Base-by-base conservation (phyloP, 1,140 invertebrate species). In the Aphelenchoides fujianensis region DNA sequence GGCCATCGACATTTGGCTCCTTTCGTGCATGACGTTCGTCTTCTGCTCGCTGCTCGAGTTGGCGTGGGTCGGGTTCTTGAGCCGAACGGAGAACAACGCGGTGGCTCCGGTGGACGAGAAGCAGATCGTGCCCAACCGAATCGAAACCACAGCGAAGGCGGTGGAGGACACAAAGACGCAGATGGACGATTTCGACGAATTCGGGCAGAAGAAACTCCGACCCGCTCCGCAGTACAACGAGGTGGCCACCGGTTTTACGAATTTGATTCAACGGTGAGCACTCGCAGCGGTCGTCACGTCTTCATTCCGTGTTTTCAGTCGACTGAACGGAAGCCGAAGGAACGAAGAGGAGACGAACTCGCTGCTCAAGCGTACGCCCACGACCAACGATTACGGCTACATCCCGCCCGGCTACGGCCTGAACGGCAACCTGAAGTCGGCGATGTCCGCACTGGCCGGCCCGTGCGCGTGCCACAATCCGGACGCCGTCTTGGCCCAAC, bases 11-110 rank as follows among this genome's bases (percentile, higher is more conserved):
- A 84, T 83, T n/a, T 83, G 82, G 82, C 78, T 83, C 73, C 70
- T 83, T 28, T 82, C 79, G n/a, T 83, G 83, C 64, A 83, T 84
- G 83, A 83, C 83, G 36, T 83, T 84, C 61, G 82, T 83, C 12
- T 83, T 83, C 64, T 81, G 79, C 53, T 84, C 83, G 0, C 63
- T 83, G n/a, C 66, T 83, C 2, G 82, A 83, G 70, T 59, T 81
- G 59, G 79, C 79, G 5, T 82, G 76, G 77, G 81, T 83, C 32
- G 82, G 82, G 1, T 83, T 73, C 76, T 63, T 83, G 30, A 77
- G 73, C 31, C 67, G 83, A n/a, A 75, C 84, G 37, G 82, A 83
- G 23, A 69, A 67, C 7, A 62, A 68, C 5, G 41, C 48, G n/a
- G 41, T 48, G 41, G 41, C 41, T 48, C 41, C 41, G 23, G 41